Evolutionary conservation across 2,797 vertebrate genomes (phyloP), one percentile per base, ranked within the genome.

Genomic region (Melanotaenia parkinsoni): DNA sequence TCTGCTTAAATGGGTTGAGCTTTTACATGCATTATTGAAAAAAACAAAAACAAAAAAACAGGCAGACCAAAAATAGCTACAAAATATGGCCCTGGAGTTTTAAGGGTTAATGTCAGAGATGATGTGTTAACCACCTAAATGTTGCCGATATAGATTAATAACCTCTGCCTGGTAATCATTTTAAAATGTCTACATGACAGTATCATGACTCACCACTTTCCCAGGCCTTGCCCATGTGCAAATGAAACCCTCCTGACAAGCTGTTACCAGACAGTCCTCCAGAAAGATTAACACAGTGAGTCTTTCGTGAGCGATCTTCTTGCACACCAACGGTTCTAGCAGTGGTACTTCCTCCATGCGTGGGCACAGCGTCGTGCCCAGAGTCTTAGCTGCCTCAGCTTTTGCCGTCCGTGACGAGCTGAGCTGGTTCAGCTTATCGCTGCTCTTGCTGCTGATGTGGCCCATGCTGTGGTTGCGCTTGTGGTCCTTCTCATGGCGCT

Each of bases 161-260:
- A 81, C 50, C 24, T 26, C 51, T 54, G 53, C 26, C 53, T 54
- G 26, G 24, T 54, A 26, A 28, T 20, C 8, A 69, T 73, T 53
- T 85, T 63, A 72, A 64, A 67, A 67, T 51, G 71, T 60, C 50
- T 69, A 53, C 85, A 88, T 88, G 84, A 89, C 76, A 74, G 81
- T 70, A 76, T 88, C 85, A 72, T 89, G 77, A 97, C 98, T 97
- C 95, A 98, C 98, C 98, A 97, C 97, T 97, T 99, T 99, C 91
- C 98, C 98, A 82, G 98, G 97, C 95, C 98, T 95, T 91, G 97
- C 98, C 98, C 98, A 99, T 91, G 98, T 99, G 97, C 98, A 99
- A 96, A 99, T 94, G 95, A 99, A 99, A 90, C 98, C 98, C 93
- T 99, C 98, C 96, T 99, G 98, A 95, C 98, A 99, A 91, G 97